A percentile compares a stretch with the other conserved stretches of the same genome.
Evolutionary conservation across 2,888 invertebrate species (phyloP).

Genomic region (Cynaeus angustus): DNA sequence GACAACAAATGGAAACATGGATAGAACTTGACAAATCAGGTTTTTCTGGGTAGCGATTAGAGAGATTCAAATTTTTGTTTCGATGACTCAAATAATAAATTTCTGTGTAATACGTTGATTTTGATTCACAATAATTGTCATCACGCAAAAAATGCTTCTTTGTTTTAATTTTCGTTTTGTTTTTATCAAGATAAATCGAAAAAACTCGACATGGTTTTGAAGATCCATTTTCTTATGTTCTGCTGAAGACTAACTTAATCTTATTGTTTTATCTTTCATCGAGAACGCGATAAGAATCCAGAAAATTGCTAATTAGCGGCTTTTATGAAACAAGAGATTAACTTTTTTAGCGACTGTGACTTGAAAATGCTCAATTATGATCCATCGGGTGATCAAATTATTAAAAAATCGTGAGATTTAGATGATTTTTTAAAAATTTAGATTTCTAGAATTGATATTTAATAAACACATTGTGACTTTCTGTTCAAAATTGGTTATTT

Average conservation of each 20-base stretch:
- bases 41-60: no score
- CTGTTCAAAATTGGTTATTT: not conserved
- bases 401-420: not conserved
- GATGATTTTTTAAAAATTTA: no score
- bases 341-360: slow-evolving; percentile 8
- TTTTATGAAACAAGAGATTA: slow-evolving; percentile 26
- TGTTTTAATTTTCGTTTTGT: no score
- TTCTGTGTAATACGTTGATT: no score
- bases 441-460: not conserved
- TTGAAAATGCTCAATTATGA: not conserved
- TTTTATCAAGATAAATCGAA: no score
- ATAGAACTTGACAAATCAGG: no score
- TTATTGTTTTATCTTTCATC: slow-evolving; percentile 29
- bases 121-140: no score
- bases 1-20: no score
- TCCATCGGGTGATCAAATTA: not conserved
- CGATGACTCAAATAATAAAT: no score
- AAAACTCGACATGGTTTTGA: no score
- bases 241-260: slow-evolving; percentile 26
- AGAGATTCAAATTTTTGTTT: no score
- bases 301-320: slow-evolving; percentile 35
- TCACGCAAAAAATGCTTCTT: no score
- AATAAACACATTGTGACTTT: not conserved
- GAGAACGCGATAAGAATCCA: slow-evolving; percentile 32
- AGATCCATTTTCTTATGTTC: not conserved